phyloP scores from a whole-genome alignment of 2,888 invertebrate genomes.

The Dicranocentrus wangi region DNA sequence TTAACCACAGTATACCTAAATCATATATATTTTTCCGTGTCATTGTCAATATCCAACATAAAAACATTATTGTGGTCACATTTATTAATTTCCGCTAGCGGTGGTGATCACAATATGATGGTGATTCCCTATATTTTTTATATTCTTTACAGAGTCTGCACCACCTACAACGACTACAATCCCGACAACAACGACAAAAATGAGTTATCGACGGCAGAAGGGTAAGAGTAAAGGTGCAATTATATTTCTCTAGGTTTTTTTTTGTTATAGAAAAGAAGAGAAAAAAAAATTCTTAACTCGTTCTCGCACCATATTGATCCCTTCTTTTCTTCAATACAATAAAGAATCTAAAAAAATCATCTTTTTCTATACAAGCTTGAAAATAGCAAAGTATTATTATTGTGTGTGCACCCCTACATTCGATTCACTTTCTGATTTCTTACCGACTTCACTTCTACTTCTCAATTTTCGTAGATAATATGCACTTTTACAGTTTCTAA shows the following conservation, averaged over 20 bases:
- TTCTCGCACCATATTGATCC: conserved; percentile 18
- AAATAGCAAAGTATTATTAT: neutral
- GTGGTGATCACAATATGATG: conserved; percentile 5
- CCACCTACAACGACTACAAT: conserved; percentile 87
- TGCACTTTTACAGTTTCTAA: conserved; percentile 45
- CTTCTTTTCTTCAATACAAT: neutral
- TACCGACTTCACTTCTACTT: neutral
- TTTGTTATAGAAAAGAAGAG: conserved; percentile 13
- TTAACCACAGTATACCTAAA: no score
- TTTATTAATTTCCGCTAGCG: conserved; percentile 37
- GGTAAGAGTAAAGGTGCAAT: conserved; percentile 68
- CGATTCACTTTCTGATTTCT: no score
- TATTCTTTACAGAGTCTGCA: conserved; percentile 80
- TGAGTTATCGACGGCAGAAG: conserved; percentile 74
- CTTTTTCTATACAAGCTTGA: neutral
- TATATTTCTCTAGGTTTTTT: conserved; percentile 6
- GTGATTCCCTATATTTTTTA: conserved; percentile 14
- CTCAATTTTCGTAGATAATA: conserved; percentile 23
- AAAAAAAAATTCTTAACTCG: conserved; percentile 40
- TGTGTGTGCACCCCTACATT: neutral
- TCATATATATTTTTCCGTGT: neutral
- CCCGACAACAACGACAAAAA: conserved; percentile 82
- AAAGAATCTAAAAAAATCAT: conserved; percentile 14
- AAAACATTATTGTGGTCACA: conserved; percentile 12
- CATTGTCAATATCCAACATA: neutral